Evolutionary conservation across 2,797 vertebrate species (phyloP), one percentile per base, ranked within the genome.

Genomic region (Acanthurus tractus): DNA sequence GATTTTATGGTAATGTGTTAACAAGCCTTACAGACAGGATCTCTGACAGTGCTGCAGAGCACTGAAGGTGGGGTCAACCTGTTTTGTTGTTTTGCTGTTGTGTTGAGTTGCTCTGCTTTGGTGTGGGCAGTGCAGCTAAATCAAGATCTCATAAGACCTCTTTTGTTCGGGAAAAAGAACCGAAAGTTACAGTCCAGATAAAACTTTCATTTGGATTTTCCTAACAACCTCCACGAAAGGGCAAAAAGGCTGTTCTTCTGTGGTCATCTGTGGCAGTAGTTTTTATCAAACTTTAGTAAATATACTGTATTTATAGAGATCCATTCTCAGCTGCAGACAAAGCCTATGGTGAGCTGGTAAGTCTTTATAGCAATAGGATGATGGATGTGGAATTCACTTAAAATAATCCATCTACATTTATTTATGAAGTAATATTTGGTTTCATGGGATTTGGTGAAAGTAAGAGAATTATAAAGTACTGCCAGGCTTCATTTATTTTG

Each of bases 21-120:
- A 34, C 29, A 34, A 34, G 29, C 29, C 29, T 34, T 7, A 34
- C 5, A 34, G 56, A 50, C 62, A 59, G 57, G 53, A 62, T 59
- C 69, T 70, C 75, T 71, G 61, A 70, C 71, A 74, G 46, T 76
- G 84, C 85, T 76, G 75, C 82, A 68, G 65, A 71, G 65, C 74
- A 25, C 23, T 56, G 74, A 50, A 63, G 66, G 6, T 42, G 70
- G 68, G 79, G 63, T 85, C 57, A 56, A 83, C 81, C 79, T 81
- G 44, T 82, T 89, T 70, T 76, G 36, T 73, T 46, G 53, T 78
- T 38, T 61, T 55, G 52, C 65, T 77, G 75, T 55, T 76, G 69
- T 70, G 68, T 84, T 40, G 29, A 54, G 74, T 64, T 69, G 64
- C 81, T 85, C 68, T 54, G 66, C 57, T 63, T 63, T 48, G 62